Conservation (phyloP, 2,888 invertebrate species). For the Euphydryas editha region DNA sequence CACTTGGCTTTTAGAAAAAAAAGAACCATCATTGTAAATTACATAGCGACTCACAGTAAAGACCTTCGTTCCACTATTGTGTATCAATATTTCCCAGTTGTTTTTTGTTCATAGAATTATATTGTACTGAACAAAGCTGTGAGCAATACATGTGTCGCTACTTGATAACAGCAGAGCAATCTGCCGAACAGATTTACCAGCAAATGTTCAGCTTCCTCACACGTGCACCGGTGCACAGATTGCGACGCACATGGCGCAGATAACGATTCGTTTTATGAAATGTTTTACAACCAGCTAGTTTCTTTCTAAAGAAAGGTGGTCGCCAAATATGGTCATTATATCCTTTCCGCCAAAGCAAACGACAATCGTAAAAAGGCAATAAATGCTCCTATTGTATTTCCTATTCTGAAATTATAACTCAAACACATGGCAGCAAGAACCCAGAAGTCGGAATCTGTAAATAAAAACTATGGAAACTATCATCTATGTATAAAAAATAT, state of each 20-base stretch:
- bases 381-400: slow-evolving; percentile 43
- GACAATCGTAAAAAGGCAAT: slow-evolving; percentile 42
- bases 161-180: slow-evolving; percentile 63
- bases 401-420: slow-evolving; percentile 26
- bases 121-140: slow-evolving; percentile 41
- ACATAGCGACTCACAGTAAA: too few relatives aligned
- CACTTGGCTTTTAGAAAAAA: too few relatives aligned
- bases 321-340: slow-evolving; percentile 56
- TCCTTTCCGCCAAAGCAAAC: slow-evolving; percentile 59
- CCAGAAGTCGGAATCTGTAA: not conserved
- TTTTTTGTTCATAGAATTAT: not conserved
- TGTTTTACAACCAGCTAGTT: slow-evolving; percentile 73
- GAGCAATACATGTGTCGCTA: slow-evolving; percentile 51
- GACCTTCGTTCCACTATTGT: too few relatives aligned
- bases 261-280: slow-evolving; percentile 72
- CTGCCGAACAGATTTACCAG: slow-evolving; percentile 77
- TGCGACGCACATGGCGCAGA: slow-evolving; percentile 63
- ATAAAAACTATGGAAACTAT: not conserved
- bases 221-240: slow-evolving; percentile 67
- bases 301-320: slow-evolving; percentile 78
- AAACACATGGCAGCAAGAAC: slow-evolving; percentile 9
- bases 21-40: too few relatives aligned
- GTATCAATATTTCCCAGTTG: too few relatives aligned
- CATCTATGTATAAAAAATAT: not conserved
- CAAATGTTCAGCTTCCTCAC: slow-evolving; percentile 61